Conservation (phyloP, 2,797 vertebrate genomes). For the Chaunax sp. region DNA sequence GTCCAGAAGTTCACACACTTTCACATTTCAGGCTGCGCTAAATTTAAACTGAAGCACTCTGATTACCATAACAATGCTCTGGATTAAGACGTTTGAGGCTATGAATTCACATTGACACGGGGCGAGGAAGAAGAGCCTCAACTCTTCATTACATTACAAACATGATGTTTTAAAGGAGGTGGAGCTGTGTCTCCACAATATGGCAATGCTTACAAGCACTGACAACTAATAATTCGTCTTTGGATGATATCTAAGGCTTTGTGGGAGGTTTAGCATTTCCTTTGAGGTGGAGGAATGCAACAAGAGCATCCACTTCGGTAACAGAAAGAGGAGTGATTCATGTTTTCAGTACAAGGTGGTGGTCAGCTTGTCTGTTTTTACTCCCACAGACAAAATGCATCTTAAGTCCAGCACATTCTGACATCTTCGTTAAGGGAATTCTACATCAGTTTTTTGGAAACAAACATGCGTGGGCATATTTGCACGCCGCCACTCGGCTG, state of each 20-base stretch:
- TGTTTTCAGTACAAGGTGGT: conserved; percentile 45
- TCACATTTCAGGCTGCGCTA: conserved; percentile 9
- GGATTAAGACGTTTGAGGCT: conserved; percentile 10
- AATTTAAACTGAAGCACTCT: conserved; percentile 7
- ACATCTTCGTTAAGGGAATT: conserved; percentile 19
- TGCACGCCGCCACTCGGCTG: neutral
- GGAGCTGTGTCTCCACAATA: conserved; percentile 4
- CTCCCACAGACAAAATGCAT: conserved; percentile 24
- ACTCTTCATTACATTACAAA: neutral
- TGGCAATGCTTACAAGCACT: neutral
- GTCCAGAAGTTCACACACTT: neutral
- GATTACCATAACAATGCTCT: conserved; percentile 3
- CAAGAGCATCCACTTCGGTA: neutral
- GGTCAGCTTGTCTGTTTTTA: conserved; percentile 23
- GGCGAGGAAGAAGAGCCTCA: neutral
- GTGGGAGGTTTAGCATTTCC: conserved; percentile 35
- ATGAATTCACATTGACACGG: neutral
- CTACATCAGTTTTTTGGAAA: conserved; percentile 8
- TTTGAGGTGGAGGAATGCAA: conserved; percentile 15
- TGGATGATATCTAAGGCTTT: conserved; percentile 3
- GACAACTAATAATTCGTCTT: conserved; percentile 25
- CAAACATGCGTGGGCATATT: conserved; percentile 1
- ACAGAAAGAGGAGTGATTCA: conserved; percentile 45
- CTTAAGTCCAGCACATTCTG: conserved; percentile 17
- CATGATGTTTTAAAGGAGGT: neutral